Evolutionary conservation across 1,140 invertebrate species (phyloP).

Genomic region (Eumaeus atala): DNA sequence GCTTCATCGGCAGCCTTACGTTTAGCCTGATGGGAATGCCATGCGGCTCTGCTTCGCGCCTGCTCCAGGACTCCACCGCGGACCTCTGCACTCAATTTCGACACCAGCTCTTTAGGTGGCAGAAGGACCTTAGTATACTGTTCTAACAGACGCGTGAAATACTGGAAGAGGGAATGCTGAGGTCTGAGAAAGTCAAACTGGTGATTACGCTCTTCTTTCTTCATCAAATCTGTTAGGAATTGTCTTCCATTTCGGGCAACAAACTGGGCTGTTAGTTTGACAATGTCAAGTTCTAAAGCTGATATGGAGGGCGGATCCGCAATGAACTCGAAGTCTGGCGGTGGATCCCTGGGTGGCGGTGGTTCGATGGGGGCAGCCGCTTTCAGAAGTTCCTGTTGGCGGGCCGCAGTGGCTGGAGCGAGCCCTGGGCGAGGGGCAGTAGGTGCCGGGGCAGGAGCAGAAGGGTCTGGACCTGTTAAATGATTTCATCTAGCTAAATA

Average conservation of each 20-base stretch:
- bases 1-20: slow-evolving; percentile 95
- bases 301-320: slow-evolving; percentile 99
- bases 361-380: slow-evolving; percentile 87
- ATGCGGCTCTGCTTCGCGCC: slow-evolving; percentile 95
- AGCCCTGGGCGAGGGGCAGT: slow-evolving; percentile 64
- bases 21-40: slow-evolving; percentile 95
- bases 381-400: slow-evolving; percentile 92
- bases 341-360: slow-evolving; percentile 96
- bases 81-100: slow-evolving; percentile 87
- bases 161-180: slow-evolving; percentile 98
- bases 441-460: slow-evolving; percentile 27
- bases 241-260: slow-evolving; percentile 98
- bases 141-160: slow-evolving; percentile 98
- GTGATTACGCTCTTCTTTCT: slow-evolving; percentile 97
- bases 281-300: slow-evolving; percentile 98
- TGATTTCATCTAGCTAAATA: too few relatives aligned
- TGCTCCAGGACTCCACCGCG: slow-evolving; percentile 88
- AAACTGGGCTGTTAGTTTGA: slow-evolving; percentile 98
- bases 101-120: slow-evolving; percentile 92
- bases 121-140: slow-evolving; percentile 98
- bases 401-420: slow-evolving; percentile 84
- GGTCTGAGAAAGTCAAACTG: slow-evolving; percentile 99
- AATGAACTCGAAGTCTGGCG: slow-evolving; percentile 97
- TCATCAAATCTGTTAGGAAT: slow-evolving; percentile 98
- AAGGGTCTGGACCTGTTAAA: slow-evolving; percentile 30